Evolutionary conservation across 2,113 vertebrate species (phyloP).

Genomic region (Myiopsitta monachus): DNA sequence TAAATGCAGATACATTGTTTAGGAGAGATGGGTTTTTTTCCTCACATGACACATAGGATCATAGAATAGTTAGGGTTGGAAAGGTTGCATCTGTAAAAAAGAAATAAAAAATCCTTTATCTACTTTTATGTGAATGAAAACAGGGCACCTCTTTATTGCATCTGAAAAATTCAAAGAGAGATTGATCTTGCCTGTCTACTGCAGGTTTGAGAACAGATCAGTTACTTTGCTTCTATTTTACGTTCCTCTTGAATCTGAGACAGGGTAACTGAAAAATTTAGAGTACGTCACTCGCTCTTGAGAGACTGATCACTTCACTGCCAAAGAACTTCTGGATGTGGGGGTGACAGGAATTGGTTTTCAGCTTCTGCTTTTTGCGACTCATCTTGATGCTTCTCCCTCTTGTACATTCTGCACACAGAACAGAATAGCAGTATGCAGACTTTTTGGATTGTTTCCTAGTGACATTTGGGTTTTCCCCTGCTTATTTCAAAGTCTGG

Average conservation of each 20-base stretch:
- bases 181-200: background rate
- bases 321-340: background rate
- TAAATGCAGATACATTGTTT: background rate
- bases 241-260: background rate
- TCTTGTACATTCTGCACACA: background rate
- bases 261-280: background rate
- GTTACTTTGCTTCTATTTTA: background rate
- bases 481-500: background rate
- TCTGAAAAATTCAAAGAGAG: background rate
- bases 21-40: background rate
- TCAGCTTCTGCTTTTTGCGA: background rate
- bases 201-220: background rate
- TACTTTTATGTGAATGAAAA: background rate
- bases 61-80: too few species aligned
- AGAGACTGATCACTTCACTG: background rate
- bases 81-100: background rate
- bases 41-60: background rate
- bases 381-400: background rate
- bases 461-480: background rate
- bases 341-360: background rate
- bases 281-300: fast-evolving
- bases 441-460: background rate
- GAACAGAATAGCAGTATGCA: background rate
- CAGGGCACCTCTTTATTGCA: background rate
- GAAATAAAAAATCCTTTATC: background rate